A percentile compares a stretch with the other conserved stretches of the same genome.
Evolutionary conservation across 2,888 invertebrate genomes (phyloP).

Genomic region (Mesoligia furuncula): DNA sequence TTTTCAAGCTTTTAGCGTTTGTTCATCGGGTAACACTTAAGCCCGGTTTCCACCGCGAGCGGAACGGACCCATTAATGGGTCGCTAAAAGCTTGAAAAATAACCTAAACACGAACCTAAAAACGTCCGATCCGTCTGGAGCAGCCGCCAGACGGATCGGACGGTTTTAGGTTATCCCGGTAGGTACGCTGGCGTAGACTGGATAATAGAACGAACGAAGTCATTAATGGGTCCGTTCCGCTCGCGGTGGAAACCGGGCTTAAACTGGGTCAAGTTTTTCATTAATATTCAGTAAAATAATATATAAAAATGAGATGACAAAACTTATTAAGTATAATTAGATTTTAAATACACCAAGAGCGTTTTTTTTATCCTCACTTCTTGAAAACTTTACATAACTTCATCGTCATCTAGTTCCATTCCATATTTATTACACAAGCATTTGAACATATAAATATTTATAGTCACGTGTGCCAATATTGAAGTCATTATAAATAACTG

Average conservation of each 20-base stretch:
- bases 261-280: constrained; percentile 10
- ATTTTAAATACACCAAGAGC: background rate
- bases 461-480: constrained; percentile 15
- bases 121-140: too few relatives aligned
- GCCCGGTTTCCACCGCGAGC: too few relatives aligned
- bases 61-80: too few relatives aligned
- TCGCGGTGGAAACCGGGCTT: too few relatives aligned
- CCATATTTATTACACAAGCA: constrained; percentile 15
- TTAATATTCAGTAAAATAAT: constrained; percentile 3
- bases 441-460: constrained; percentile 27
- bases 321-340: constrained; percentile 15
- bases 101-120: too few relatives aligned
- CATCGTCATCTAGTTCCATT: constrained; percentile 18
- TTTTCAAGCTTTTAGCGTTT: constrained; percentile 33
- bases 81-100: too few relatives aligned
- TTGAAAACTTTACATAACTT: constrained; percentile 15
- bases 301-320: constrained; percentile 11
- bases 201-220: too few relatives aligned
- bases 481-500: constrained; percentile 26
- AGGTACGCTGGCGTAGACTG: too few relatives aligned
- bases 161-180: too few relatives aligned
- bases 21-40: background rate
- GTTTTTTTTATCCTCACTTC: background rate
- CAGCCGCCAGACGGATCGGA: too few relatives aligned
- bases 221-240: too few relatives aligned